phyloP scores from a whole-genome alignment of 2,113 vertebrate genomes.

The Vicugna pacos region DNA sequence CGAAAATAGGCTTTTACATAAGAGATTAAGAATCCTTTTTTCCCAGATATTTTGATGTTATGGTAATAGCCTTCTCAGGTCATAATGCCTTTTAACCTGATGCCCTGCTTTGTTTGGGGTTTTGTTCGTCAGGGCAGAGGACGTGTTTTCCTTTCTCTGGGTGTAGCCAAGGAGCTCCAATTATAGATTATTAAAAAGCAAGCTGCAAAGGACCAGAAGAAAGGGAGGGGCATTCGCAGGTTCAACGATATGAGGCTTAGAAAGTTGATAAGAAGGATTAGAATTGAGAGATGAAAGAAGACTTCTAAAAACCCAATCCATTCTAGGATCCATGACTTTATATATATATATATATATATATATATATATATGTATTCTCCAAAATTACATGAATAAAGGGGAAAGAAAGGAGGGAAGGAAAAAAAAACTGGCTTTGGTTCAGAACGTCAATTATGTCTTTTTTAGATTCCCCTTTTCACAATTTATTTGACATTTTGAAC shows the following conservation, averaged over 20 bases:
- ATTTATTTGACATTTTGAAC: constrained; percentile 97
- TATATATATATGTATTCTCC: constrained; percentile 77
- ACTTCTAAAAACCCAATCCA: constrained; percentile 84
- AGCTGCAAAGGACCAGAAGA: constrained; percentile 43
- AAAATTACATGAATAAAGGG: constrained; percentile 87
- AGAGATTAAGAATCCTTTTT: neutral
- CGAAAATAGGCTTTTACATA: neutral
- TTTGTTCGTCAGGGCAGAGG: neutral
- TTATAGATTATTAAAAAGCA: constrained; percentile 51
- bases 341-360: constrained; percentile 72
- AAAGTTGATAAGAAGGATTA: constrained; percentile 86
- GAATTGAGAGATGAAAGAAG: constrained; percentile 84
- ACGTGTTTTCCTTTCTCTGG: neutral
- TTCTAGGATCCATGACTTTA: constrained; percentile 87
- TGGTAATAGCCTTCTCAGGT: neutral
- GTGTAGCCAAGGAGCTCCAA: neutral
- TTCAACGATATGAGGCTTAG: constrained; percentile 78
- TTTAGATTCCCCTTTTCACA: constrained; percentile 90
- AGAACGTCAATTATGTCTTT: constrained; percentile 88
- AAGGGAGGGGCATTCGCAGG: constrained; percentile 56
- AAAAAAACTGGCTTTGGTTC: constrained; percentile 87
- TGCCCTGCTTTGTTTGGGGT: neutral
- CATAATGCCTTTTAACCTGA: neutral
- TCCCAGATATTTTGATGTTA: neutral
- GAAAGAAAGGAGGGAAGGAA: constrained; percentile 74